A percentile compares a stretch with the other conserved stretches of the same genome.
Evolutionary conservation across 2,797 vertebrate genomes (phyloP).

Genomic region (Chaunax sp.): DNA sequence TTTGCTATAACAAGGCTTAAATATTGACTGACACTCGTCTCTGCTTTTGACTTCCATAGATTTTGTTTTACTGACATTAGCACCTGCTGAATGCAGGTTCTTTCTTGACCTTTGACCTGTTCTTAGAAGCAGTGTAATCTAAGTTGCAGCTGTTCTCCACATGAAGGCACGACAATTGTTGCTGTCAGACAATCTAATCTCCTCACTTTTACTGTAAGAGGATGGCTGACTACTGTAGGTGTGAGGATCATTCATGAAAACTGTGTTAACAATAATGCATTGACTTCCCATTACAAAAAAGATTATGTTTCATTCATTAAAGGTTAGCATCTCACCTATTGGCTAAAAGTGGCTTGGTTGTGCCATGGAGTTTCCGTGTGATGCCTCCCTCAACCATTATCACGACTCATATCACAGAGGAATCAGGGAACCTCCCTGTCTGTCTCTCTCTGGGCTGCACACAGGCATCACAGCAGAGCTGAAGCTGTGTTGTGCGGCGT

Average conservation of each 20-base stretch:
- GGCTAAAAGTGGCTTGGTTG: background rate
- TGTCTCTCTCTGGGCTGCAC: slow-evolving; percentile 20
- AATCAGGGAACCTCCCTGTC: slow-evolving; percentile 25
- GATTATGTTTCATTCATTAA: background rate
- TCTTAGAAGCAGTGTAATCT: slow-evolving; percentile 60
- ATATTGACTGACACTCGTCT: slow-evolving; percentile 2
- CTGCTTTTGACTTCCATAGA: slow-evolving; percentile 1
- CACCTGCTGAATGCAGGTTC: slow-evolving; percentile 51
- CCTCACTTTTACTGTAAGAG: slow-evolving; percentile 50
- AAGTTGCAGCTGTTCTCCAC: slow-evolving; percentile 52
- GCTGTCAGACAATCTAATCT: slow-evolving; percentile 34
- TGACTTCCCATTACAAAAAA: background rate
- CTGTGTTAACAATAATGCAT: background rate
- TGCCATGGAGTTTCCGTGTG: background rate
- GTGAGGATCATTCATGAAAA: slow-evolving; percentile 29
- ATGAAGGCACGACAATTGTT: slow-evolving; percentile 10
- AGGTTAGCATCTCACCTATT: background rate
- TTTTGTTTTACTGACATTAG: slow-evolving; percentile 2
- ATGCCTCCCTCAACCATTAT: slow-evolving; percentile 28
- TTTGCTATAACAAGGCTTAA: background rate
- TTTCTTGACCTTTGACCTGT: slow-evolving; percentile 52
- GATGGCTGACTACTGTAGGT: slow-evolving; percentile 13
- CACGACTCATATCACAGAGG: slow-evolving; percentile 31
- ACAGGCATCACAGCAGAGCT: slow-evolving; percentile 38
- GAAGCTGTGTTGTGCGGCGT: slow-evolving; percentile 36